A percentile compares a stretch with the other conserved stretches of the same genome.
phyloP scores from a whole-genome alignment of 2,888 invertebrate genomes.

The Xestoiulus laeticollis region DNA sequence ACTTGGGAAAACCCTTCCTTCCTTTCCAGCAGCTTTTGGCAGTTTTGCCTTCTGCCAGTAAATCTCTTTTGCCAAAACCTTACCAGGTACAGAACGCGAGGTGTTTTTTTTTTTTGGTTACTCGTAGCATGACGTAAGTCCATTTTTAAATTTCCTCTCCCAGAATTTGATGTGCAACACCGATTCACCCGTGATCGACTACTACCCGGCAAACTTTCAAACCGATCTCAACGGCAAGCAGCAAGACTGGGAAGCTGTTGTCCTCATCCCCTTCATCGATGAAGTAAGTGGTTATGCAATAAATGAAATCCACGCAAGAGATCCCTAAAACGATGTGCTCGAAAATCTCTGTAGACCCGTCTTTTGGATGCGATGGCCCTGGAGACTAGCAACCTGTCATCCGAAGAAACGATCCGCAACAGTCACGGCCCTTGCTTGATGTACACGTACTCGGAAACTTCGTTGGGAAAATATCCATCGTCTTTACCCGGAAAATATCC shows the following conservation, averaged over 20 bases:
- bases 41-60: conserved; percentile 88
- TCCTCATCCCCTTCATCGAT: conserved; percentile 91
- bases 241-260: conserved; percentile 96
- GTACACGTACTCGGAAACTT: conserved; percentile 73
- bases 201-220: conserved; percentile 89
- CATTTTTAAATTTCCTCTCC: neutral
- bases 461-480: conserved; percentile 66
- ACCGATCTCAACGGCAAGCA: conserved; percentile 96
- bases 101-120: neutral
- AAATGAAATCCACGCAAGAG: too few relatives aligned
- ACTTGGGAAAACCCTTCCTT: conserved; percentile 85
- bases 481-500: conserved; percentile 62
- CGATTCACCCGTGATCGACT: conserved; percentile 84
- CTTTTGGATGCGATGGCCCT: conserved; percentile 75
- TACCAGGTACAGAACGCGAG: conserved; percentile 74
- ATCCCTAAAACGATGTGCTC: too few relatives aligned
- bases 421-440: conserved; percentile 86
- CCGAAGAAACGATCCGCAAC: conserved; percentile 79
- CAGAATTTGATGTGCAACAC: conserved; percentile 75
- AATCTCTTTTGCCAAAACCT: conserved; percentile 76
- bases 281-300: conserved; percentile 68
- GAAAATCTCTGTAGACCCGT: neutral
- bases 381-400: conserved; percentile 73
- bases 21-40: conserved; percentile 93
- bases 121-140: neutral